Conservation (phyloP, 1,140 invertebrate genomes). For the Drosophila mayri region DNA sequence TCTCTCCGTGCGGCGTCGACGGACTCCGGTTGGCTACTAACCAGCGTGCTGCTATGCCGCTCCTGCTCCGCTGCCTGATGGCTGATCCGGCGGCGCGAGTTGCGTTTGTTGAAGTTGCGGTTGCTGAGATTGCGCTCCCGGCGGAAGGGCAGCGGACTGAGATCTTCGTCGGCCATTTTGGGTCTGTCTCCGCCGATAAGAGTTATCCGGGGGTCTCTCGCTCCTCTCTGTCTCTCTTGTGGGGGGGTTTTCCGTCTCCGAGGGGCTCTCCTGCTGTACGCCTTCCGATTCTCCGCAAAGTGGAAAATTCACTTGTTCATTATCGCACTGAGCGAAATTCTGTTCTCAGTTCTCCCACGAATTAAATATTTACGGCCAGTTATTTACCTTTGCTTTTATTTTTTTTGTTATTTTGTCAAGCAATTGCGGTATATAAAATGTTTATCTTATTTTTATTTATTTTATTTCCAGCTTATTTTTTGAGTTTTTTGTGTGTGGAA, state of each 20-base stretch:
- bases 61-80: slow-evolving; percentile 50
- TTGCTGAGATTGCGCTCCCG: slow-evolving; percentile 81
- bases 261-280: not conserved
- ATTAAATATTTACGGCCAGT: slow-evolving; percentile 30
- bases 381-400: slow-evolving; percentile 49
- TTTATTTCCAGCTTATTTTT: slow-evolving; percentile 15
- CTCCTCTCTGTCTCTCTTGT: not conserved
- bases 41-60: slow-evolving; percentile 31
- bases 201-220: slow-evolving; percentile 27
- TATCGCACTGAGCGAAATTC: slow-evolving; percentile 12
- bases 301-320: slow-evolving; percentile 8
- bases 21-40: slow-evolving; percentile 37
- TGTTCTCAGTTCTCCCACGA: slow-evolving; percentile 26
- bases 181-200: slow-evolving; percentile 25
- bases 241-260: not conserved
- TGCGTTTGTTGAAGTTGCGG: slow-evolving; percentile 77
- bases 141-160: slow-evolving; percentile 77
- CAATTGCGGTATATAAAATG: slow-evolving; percentile 35
- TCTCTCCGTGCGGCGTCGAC: slow-evolving; percentile 36
- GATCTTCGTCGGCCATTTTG: slow-evolving; percentile 72
- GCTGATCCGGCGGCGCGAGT: slow-evolving; percentile 67
- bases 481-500: slow-evolving; percentile 25
- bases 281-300: not conserved
- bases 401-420: slow-evolving; percentile 37
- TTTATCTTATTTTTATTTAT: slow-evolving; percentile 50